These are phyloP conservation scores for Ophion costatus DNA, from an alignment of 2,888 invertebrate genomes.

Conservation along the genomic window DNA sequence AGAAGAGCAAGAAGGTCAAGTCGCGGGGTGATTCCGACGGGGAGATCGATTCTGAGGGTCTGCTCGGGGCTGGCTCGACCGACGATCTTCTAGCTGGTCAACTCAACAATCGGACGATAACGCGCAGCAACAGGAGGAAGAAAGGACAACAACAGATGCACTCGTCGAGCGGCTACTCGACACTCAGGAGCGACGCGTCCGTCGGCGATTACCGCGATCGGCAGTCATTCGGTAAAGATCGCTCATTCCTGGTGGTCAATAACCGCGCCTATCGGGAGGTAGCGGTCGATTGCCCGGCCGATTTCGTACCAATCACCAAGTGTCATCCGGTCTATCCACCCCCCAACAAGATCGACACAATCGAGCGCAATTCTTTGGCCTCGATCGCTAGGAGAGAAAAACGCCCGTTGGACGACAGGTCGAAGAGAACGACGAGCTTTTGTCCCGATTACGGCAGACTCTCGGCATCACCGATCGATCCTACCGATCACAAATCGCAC, in stretches of 20 bases:
- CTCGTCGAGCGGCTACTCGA: constrained; percentile 81
- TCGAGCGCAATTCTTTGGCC: constrained; percentile 31
- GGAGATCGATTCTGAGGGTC: constrained; percentile 74
- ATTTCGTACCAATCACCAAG: constrained; percentile 81
- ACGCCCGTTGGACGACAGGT: constrained; percentile 26
- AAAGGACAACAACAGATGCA: constrained; percentile 77
- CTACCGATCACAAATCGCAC: constrained; percentile 33
- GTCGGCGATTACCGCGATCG: constrained; percentile 71
- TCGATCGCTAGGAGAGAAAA: constrained; percentile 55
- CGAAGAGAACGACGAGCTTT: constrained; percentile 6
- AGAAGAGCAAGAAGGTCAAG: constrained; percentile 53
- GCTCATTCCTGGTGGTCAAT: constrained; percentile 76
- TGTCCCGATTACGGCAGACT: constrained; percentile 15
- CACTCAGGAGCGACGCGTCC: constrained; percentile 79
- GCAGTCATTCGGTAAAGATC: constrained; percentile 61
- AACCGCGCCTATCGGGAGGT: constrained; percentile 79
- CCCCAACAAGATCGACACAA: constrained; percentile 72
- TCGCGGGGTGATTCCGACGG: constrained; percentile 54
- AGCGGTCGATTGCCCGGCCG: constrained; percentile 81
- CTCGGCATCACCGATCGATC: constrained; percentile 35
- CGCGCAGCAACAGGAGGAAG: constrained; percentile 73
- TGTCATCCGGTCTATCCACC: constrained; percentile 82
- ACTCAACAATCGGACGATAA: constrained; percentile 62
- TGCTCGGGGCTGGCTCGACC: constrained; percentile 76
- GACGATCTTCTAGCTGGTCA: constrained; percentile 76